phyloP scores from a whole-genome alignment of 2,888 invertebrate species.

The Pseudococcus jackbeardsleyi region DNA sequence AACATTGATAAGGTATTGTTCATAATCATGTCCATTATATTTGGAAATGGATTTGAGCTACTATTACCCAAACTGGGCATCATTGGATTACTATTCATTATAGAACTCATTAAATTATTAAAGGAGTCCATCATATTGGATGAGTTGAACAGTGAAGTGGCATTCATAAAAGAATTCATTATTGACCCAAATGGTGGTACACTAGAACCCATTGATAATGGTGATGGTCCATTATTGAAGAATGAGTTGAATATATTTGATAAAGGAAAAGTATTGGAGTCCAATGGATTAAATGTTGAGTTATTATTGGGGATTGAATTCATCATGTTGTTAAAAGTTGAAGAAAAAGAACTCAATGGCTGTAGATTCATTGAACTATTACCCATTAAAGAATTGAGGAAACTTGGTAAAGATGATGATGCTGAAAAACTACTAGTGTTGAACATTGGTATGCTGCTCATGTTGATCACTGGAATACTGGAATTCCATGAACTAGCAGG shows the following conservation, averaged over 20 bases:
- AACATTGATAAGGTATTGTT: not conserved
- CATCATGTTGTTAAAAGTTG: not conserved
- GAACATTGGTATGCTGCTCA: not conserved
- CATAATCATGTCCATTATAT: not conserved
- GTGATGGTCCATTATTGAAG: not conserved
- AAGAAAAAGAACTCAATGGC: not conserved
- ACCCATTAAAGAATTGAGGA: not conserved
- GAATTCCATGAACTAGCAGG: not conserved
- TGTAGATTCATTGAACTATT: not conserved
- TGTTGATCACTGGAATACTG: not conserved
- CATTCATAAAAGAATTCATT: not conserved
- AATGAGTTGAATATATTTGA: not conserved
- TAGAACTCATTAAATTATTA: not conserved
- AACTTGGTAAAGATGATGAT: not conserved
- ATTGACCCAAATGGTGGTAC: not conserved
- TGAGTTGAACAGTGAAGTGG: not conserved
- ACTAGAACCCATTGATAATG: not conserved
- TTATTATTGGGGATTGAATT: not conserved
- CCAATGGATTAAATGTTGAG: not conserved
- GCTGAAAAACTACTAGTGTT: not conserved
- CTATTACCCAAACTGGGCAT: not conserved
- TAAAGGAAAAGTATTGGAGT: not conserved
- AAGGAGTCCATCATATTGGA: not conserved
- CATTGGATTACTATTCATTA: not conserved
- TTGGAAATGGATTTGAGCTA: not conserved